Conservation (phyloP, 2,888 invertebrate species). For the Troilus luridus region DNA sequence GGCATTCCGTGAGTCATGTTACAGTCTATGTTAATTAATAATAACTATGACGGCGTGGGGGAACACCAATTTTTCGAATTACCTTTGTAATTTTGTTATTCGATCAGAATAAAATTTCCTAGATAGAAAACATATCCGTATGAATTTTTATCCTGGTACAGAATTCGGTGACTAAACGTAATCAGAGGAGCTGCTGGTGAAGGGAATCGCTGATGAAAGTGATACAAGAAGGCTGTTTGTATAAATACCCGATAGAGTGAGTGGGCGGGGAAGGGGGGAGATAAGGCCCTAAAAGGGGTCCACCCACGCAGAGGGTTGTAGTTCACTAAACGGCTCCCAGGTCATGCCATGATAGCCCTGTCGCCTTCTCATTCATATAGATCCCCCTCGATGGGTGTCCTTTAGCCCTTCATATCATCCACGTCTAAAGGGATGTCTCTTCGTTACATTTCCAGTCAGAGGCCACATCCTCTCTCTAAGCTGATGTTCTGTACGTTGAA, state of each 20-base stretch:
- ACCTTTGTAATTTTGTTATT: too few species aligned
- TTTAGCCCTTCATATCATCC: conserved; percentile 6
- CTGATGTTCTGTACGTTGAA: too few species aligned
- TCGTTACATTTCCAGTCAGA: neutral
- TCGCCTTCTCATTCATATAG: conserved; percentile 5
- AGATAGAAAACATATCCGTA: neutral
- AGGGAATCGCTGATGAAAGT: conserved; percentile 1
- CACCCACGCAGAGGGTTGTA: neutral
- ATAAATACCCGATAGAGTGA: conserved; percentile 5
- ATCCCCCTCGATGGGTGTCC: neutral
- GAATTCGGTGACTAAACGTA: neutral
- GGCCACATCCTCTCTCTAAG: neutral
- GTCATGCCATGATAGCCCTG: neutral
- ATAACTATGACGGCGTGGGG: too few species aligned
- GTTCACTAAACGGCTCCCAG: conserved; percentile 5
- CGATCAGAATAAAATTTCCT: neutral
- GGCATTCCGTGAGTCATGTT: too few species aligned
- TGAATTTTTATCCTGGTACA: neutral
- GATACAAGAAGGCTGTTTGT: neutral
- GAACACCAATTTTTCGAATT: too few species aligned
- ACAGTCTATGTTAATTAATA: too few species aligned
- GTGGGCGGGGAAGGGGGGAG: neutral
- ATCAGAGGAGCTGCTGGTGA: neutral
- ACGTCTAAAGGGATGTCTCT: neutral
- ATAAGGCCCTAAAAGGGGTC: conserved; percentile 20